Base-by-base conservation (phyloP, 2,797 vertebrate species). In the Semaprochilodus insignis region DNA sequence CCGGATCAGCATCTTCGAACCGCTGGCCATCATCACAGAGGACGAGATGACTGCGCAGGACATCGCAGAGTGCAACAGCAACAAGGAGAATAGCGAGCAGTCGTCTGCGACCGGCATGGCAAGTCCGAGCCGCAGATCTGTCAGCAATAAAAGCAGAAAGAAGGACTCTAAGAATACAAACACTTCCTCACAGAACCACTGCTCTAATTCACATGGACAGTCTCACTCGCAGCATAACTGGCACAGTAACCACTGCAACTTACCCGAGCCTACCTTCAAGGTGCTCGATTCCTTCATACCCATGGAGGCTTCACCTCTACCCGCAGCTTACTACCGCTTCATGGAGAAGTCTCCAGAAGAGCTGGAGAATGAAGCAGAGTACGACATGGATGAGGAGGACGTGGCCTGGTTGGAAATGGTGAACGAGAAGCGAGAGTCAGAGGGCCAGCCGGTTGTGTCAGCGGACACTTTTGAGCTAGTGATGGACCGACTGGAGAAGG, bases 331-430 rank as follows among this genome's bases (percentile, higher is more conserved):
- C 82, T 97, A 96, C 83, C 93, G 95, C 31, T 97, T 95, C 87
- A 94, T 96, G 0, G 96, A 97, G 67, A 96, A 95, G 77, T 92
- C 94, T 6, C 89, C 90, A 0, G 93, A 97, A 84, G 96, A 97
- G 83, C 89, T 95, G 0, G 95, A 96, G 0, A 90, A 89, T 0
- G 96, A 96, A 72, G 94, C 95, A 0, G 96, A 97, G 74, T 97
- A 97, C 51, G 96, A 97, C 91, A 96, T 97, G 95, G 96, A 97
- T 6, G 96, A 97, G 89, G 95, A 96, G 85, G 96, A 97, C 87
- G 78, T 95, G 27, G 96, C 95, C 0, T 97, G 96, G 96, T 92
- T 97, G 81, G 95, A 97, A 78, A 95, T 97, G 91, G 87, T 97
- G 69, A 97, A 97, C 0, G 95, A 96, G 80, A 95, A 94, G 86